Evolutionary conservation across 2,797 vertebrate species (phyloP).

Genomic region (Balearica regulorum): DNA sequence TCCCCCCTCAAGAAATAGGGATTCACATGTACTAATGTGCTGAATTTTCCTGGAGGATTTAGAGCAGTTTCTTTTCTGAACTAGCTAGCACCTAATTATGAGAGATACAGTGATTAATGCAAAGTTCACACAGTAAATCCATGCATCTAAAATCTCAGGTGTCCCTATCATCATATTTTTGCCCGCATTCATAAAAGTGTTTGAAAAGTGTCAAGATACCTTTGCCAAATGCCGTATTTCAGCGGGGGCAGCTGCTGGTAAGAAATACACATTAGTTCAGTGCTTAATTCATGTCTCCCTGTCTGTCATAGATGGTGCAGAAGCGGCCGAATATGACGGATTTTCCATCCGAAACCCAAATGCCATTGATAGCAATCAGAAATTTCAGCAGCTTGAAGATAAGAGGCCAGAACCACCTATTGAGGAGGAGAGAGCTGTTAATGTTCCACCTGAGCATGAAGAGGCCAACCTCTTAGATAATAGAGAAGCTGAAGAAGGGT

Average conservation of each 20-base stretch:
- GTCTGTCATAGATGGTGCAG: neutral
- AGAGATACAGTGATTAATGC: neutral
- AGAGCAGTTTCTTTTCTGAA: neutral
- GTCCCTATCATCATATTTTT: neutral
- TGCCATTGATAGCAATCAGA: neutral
- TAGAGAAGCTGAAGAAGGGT: neutral
- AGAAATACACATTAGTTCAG: neutral
- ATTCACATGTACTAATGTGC: neutral
- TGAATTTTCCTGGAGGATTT: neutral
- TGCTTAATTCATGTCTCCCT: neutral
- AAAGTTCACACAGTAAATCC: neutral
- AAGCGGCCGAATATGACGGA: neutral
- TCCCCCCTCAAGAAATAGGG: neutral
- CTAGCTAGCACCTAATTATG: neutral
- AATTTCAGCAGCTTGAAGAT: conserved; percentile 3
- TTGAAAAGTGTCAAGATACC: neutral
- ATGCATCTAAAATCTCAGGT: neutral
- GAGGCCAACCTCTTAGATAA: neutral
- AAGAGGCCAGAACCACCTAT: neutral
- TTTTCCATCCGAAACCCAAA: neutral
- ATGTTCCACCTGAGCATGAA: neutral
- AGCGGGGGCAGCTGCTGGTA: neutral
- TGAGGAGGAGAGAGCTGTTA: neutral
- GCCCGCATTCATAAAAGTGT: neutral
- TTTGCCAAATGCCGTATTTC: neutral